A percentile compares a stretch with the other conserved stretches of the same genome.
These are phyloP conservation scores for Mustela lutreola DNA, from an alignment of 2,113 vertebrate species.

Conservation along the genomic window DNA sequence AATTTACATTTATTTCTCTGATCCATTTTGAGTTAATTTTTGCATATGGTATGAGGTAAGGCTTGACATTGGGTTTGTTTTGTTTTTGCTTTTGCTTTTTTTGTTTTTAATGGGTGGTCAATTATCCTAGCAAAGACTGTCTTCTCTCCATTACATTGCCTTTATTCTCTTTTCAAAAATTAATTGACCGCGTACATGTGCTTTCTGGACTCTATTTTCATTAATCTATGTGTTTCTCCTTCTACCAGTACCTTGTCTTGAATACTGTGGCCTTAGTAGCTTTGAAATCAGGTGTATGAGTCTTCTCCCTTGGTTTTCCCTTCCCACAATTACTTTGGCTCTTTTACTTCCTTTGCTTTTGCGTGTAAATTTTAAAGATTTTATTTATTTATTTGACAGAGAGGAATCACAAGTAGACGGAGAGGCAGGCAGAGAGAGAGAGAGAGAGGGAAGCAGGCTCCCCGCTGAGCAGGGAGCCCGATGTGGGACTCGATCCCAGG, in stretches of 20 bases:
- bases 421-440: too few relatives aligned
- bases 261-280: neutral
- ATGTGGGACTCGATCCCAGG: too few relatives aligned
- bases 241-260: neutral
- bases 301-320: neutral
- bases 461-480: too few relatives aligned
- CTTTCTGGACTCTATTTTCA: neutral
- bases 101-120: neutral
- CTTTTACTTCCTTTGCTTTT: constrained; percentile 57
- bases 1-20: neutral
- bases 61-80: neutral
- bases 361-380: neutral
- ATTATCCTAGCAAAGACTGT: neutral
- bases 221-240: neutral
- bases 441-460: too few relatives aligned
- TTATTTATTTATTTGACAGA: too few relatives aligned
- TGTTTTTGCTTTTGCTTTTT: neutral
- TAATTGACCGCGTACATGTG: neutral
- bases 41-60: neutral
- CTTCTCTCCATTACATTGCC: neutral
- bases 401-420: too few relatives aligned
- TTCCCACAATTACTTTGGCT: neutral
- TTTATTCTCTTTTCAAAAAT: constrained; percentile 26
- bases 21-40: constrained; percentile 32
- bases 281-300: constrained; percentile 6